These are phyloP conservation scores for Pemphigus obesinymphae DNA, from an alignment of 1,140 invertebrate genomes.

Conservation along the genomic window DNA sequence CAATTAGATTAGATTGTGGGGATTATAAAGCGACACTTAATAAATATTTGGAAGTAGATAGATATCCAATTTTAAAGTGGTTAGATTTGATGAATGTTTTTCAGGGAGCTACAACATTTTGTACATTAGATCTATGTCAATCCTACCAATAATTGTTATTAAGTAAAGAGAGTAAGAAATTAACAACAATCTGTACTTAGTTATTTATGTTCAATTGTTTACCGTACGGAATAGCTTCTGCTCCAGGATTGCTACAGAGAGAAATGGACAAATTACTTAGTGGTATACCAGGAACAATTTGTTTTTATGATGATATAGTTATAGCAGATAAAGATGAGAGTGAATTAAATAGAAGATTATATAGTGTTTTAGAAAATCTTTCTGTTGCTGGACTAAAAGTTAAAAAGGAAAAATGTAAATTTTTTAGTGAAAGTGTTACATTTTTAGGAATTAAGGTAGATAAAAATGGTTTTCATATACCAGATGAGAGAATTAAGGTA, in stretches of 20 bases:
- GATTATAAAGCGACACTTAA: too few relatives aligned
- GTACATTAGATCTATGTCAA: conserved; percentile 46
- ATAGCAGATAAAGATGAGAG: conserved; percentile 4
- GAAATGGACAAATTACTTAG: conserved; percentile 46
- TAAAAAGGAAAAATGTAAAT: conserved; percentile 32
- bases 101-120: too few relatives aligned
- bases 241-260: conserved; percentile 47
- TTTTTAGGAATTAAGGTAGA: conserved; percentile 21
- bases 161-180: conserved; percentile 45
- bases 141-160: conserved; percentile 47
- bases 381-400: neutral
- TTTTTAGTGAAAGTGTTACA: conserved; percentile 2
- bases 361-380: neutral
- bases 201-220: conserved; percentile 47
- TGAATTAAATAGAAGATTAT: neutral
- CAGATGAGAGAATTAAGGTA: too few relatives aligned
- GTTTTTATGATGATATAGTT: conserved; percentile 43
- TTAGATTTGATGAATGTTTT: conserved; percentile 43
- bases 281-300: neutral
- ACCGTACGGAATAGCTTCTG: conserved; percentile 47
- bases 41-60: conserved; percentile 48
- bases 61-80: conserved; percentile 41
- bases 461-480: too few relatives aligned
- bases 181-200: conserved; percentile 49
- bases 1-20: too few relatives aligned